These are phyloP conservation scores for Keiferia lycopersicella DNA, from an alignment of 2,888 invertebrate genomes.

Conservation along the genomic window DNA sequence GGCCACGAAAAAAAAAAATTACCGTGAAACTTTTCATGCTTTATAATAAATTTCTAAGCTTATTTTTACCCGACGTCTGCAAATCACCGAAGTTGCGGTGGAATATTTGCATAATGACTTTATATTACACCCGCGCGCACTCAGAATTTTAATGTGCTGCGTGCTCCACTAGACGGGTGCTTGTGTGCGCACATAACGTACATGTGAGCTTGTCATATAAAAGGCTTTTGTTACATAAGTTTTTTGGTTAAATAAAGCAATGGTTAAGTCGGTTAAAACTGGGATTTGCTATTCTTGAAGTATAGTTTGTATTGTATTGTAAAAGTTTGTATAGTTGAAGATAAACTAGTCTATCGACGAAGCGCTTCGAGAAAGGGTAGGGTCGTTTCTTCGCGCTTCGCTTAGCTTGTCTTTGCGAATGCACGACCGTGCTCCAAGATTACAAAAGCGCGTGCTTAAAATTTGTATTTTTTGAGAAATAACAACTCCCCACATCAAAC, in stretches of 20 bases:
- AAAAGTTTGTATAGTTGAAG: too few species aligned
- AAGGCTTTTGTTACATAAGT: not conserved
- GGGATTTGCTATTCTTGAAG: not conserved
- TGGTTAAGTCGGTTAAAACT: not conserved
- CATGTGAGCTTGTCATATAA: not conserved
- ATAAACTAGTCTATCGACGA: too few species aligned
- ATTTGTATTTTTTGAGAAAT: too few species aligned
- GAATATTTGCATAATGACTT: conserved; percentile 77
- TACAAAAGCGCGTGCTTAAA: too few species aligned
- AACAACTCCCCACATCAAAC: not conserved
- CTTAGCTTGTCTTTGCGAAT: too few species aligned
- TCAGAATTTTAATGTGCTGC: conserved; percentile 68
- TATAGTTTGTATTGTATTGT: too few species aligned
- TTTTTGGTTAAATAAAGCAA: not conserved
- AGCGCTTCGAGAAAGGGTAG: too few species aligned
- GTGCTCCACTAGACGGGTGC: conserved; percentile 44
- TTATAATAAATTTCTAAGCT: too few species aligned
- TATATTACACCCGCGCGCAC: conserved; percentile 69
- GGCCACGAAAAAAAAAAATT: too few species aligned
- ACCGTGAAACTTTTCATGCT: too few species aligned
- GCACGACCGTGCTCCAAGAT: too few species aligned
- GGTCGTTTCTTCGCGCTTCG: too few species aligned
- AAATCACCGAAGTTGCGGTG: conserved; percentile 71
- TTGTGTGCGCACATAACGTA: conserved; percentile 35
- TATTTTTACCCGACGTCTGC: conserved; percentile 40